Base-by-base conservation (phyloP, 2,113 vertebrate species). In the Bostrychus sinensis region DNA sequence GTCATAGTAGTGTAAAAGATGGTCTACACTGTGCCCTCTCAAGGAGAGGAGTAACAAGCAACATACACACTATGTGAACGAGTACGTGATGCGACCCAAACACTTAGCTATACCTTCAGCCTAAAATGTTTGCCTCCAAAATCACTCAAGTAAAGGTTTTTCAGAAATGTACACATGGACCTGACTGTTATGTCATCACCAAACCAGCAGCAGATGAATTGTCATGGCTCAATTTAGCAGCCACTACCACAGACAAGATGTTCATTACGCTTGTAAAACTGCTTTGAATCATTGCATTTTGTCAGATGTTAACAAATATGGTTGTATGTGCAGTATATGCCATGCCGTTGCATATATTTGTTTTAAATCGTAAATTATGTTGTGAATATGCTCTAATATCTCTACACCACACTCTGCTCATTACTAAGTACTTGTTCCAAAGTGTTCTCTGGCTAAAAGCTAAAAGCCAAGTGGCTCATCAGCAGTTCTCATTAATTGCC, bases 381-480 rank as follows among this genome's bases (percentile, higher is more conserved):
- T 42, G 72, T 28, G 48, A 25, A 51, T 28, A 51, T 28, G 48
- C 48, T 51, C 82, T 66, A 60, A 42, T 55, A 77, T 86, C 72
- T 70, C 67, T 38, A 62, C 67, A 68, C 68, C 66, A 48, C 51
- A 73, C 67, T 83, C 67, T 79, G 76, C 78, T 72, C 72, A 81
- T 70, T 81, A 61, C 62, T 53, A 64, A 67, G 71, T 74, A 62
- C 80, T 77, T 72, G 66, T 81, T 75, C 64, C 66, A 75, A 63
- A 76, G 69, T 70, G 70, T 71, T 67, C 62, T 83, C 70, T 76
- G 66, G 68, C 68, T 70, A 78, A 77, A 82, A 75, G 73, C 70
- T 67, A 81, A 78, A 78, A 83, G 83, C 60, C 55, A 64, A 68
- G 73, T 83, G 75, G 84, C 74, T 82, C 72, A 83, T 88, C 70